Evolutionary conservation across 2,113 vertebrate species (phyloP), one percentile per base, ranked within the genome.

Genomic region (Ptyas mucosa): DNA sequence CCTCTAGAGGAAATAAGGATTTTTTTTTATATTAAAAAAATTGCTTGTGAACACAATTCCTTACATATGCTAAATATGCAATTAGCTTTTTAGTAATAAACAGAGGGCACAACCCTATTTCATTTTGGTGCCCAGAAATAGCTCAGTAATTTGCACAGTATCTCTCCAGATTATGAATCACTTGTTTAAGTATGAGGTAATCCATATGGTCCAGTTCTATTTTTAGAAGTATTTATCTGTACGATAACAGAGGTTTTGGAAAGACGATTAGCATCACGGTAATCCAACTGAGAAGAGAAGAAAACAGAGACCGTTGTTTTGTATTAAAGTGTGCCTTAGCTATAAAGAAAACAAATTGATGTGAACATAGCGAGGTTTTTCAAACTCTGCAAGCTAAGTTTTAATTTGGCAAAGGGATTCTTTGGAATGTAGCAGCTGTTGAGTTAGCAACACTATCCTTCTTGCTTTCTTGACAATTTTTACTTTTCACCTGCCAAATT

Each of bases 401-500:
- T 97, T 95, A 96, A 95, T 90, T 21, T 94, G 95, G 93, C 93
- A 93, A 94, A 96, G 95, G 94, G 94, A 96, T 97, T 94, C 95
- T 95, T 95, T 95, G 95, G 94, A 93, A 93, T 94, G 94, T 94
- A 96, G 94, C 95, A 93, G 85, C 95, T 95, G 87, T 94, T 91
- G 96, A 94, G 85, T 91, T 96, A 95, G 96, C 93, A 94, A 95
- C 94, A 93, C 91, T 94, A 95, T 95, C 95, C 95, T 94, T 39
- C 90, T 96, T 93, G 95, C 94, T 94, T 95, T 95, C 54, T 87
- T 64, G 75, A 85, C 95, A 96, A 97, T 96, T 96, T 96, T 96
- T 96, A 94, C 94, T 96, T 96, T 96, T 96, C 95, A 97, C 96
- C 95, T 97, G 96, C 95, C 97, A 97, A 96, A 95, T 94, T 94